Conservation (phyloP, 1,140 invertebrate species). For the Ceratitis capitata region DNA sequence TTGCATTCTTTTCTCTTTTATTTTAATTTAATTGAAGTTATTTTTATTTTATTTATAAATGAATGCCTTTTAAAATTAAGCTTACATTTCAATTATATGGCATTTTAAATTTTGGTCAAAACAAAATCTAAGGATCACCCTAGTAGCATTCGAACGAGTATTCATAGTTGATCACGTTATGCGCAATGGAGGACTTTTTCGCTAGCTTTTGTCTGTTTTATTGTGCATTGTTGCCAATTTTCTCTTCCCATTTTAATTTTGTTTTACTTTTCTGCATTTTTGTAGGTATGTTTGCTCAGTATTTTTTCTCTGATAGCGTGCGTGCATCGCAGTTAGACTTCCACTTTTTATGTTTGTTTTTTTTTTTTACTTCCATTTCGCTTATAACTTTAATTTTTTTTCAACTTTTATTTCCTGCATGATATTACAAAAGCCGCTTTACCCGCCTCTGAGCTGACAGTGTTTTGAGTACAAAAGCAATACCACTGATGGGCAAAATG, state of each 20-base stretch:
- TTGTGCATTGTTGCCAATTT: not conserved
- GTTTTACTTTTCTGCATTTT: not conserved
- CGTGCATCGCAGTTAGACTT: not conserved
- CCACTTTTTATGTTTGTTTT: not conserved
- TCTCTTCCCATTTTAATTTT: not conserved
- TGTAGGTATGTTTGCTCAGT: not conserved
- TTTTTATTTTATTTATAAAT: too few species aligned
- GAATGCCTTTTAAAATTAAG: too few species aligned
- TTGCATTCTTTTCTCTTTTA: too few species aligned
- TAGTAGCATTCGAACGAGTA: too few species aligned
- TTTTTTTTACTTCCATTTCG: too few species aligned
- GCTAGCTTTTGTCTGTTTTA: not conserved
- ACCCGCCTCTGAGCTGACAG: not conserved
- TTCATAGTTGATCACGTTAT: too few species aligned
- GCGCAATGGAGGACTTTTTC: not conserved
- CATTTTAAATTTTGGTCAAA: too few species aligned
- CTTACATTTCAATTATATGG: too few species aligned
- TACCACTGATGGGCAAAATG: not conserved
- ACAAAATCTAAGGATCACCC: too few species aligned
- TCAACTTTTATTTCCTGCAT: not conserved
- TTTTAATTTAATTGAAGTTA: too few species aligned
- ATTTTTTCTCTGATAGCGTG: not conserved
- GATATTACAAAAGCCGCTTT: not conserved
- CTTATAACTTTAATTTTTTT: too few species aligned
- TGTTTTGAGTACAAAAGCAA: conserved; percentile 6